phyloP scores from a whole-genome alignment of 2,797 vertebrate genomes.

The Dicrostonyx torquatus region DNA sequence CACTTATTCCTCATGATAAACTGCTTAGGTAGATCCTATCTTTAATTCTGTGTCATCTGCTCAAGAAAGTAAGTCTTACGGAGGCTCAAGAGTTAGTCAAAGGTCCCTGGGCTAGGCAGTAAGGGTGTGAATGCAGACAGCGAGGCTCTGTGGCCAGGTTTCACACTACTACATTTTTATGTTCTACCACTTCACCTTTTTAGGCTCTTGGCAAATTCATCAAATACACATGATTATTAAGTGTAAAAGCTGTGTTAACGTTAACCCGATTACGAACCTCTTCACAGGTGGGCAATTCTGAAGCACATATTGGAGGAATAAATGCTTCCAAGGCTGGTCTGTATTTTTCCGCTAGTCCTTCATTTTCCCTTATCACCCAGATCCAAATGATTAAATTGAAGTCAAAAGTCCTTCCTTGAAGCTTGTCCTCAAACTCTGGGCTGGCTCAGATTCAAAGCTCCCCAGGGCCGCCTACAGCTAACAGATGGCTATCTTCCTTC shows the following conservation, averaged over 20 bases:
- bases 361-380: conserved; percentile 57
- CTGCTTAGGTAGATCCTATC: conserved; percentile 24
- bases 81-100: not conserved
- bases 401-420: conserved; percentile 63
- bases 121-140: not conserved
- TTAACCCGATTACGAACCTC: not conserved
- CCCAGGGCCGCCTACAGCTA: conserved; percentile 12
- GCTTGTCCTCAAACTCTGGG: conserved; percentile 48
- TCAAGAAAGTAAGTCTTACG: conserved; percentile 18
- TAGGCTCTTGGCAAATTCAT: not conserved
- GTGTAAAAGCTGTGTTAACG: not conserved
- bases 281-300: not conserved
- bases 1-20: not conserved
- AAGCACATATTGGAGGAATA: conserved; percentile 47
- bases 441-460: conserved; percentile 70
- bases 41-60: conserved; percentile 49
- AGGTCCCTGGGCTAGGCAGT: not conserved
- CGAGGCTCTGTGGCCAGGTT: not conserved
- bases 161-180: not conserved
- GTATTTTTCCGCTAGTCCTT: conserved; percentile 4
- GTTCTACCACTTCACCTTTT: not conserved
- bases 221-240: not conserved
- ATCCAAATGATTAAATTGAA: conserved; percentile 63
- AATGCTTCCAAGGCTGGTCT: conserved; percentile 24
- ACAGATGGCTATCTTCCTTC: conserved; percentile 67